Conservation (phyloP, 2,113 vertebrate genomes). For the Cinclus mexicanus region DNA sequence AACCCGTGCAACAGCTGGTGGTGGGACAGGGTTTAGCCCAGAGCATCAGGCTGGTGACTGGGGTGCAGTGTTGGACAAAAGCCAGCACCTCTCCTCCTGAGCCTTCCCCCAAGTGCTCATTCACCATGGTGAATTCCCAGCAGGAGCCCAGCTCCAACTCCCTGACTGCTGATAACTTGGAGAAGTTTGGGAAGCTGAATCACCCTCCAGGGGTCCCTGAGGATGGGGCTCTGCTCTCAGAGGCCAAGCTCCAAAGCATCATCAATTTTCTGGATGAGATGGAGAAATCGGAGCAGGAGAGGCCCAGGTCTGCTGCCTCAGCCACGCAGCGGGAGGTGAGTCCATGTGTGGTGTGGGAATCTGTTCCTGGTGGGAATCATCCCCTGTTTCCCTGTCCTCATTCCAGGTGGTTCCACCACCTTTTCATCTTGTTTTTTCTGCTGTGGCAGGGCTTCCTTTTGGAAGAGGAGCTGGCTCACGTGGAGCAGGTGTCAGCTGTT, state of each 20-base stretch:
- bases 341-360: accelerated
- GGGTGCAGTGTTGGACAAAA: neutral
- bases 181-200: conserved; percentile 85
- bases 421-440: accelerated
- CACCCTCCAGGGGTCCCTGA: conserved; percentile 67
- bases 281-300: conserved; percentile 88
- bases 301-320: conserved; percentile 80
- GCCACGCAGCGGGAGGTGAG: conserved; percentile 80
- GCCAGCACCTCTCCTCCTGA: neutral
- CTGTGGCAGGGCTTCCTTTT: conserved; percentile 73
- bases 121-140: neutral
- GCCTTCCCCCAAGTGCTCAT: neutral
- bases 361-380: neutral
- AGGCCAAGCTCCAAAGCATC: conserved; percentile 94
- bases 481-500: conserved; percentile 80
- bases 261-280: conserved; percentile 95
- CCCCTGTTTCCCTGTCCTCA: neutral
- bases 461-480: conserved; percentile 79
- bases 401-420: neutral
- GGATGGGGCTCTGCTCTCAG: conserved; percentile 85
- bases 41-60: neutral
- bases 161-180: conserved; percentile 90
- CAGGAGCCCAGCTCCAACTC: conserved; percentile 84
- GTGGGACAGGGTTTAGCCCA: neutral
- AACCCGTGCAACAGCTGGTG: neutral